Conservation (phyloP, 2,113 vertebrate species). For the Zosterops japonicus region DNA sequence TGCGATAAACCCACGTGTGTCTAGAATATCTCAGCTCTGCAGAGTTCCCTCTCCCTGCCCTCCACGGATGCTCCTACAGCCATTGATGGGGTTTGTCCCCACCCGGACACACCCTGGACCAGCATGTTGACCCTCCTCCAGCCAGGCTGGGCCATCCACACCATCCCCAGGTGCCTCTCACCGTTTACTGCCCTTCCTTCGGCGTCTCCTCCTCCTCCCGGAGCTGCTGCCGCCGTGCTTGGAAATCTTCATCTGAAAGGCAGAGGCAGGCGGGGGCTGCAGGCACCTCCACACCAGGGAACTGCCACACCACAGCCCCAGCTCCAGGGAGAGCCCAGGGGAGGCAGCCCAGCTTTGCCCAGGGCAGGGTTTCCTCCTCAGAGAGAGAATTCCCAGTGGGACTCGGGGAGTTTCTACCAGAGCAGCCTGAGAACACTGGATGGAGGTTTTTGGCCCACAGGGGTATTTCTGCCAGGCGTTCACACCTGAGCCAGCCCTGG, state of each 20-base stretch:
- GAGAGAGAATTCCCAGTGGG: background rate
- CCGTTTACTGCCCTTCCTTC: constrained; percentile 83
- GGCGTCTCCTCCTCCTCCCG: constrained; percentile 76
- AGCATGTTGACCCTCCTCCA: background rate
- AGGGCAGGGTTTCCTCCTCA: background rate
- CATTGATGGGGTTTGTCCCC: background rate
- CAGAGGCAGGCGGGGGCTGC: background rate
- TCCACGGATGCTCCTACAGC: no score
- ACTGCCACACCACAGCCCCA: rapidly evolving
- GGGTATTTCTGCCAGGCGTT: rapidly evolving
- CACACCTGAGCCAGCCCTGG: background rate
- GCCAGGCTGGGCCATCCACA: background rate
- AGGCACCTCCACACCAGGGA: background rate
- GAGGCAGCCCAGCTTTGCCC: background rate
- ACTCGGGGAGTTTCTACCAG: rapidly evolving
- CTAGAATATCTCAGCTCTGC: no score
- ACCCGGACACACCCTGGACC: rapidly evolving
- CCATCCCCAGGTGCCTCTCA: constrained; percentile 49
- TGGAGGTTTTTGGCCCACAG: background rate
- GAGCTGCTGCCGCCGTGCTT: constrained; percentile 69
- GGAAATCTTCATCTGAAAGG: constrained; percentile 85
- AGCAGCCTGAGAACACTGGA: background rate
- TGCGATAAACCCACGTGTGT: no score
- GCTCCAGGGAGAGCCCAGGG: background rate
- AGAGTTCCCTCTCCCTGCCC: no score